A percentile compares a stretch with the other conserved stretches of the same genome.
Conservation (phyloP, 2,888 invertebrate species). For the Melinopterus prodromus region DNA sequence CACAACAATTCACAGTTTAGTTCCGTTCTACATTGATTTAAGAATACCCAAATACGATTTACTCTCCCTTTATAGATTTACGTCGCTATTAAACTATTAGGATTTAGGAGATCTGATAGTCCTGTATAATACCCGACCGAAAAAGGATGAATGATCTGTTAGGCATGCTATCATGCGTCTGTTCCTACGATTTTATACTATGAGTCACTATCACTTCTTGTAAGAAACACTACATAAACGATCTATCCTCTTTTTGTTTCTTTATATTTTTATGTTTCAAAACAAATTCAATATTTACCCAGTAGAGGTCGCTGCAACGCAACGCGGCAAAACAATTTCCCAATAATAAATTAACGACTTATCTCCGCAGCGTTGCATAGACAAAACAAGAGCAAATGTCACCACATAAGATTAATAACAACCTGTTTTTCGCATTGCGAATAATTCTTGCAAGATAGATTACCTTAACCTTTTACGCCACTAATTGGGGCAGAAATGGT, state of each 20-base stretch:
- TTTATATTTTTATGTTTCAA: neutral
- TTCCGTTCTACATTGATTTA: too few species aligned
- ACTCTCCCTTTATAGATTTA: too few species aligned
- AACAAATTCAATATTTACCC: neutral
- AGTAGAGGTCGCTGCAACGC: neutral
- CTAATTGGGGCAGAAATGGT: neutral
- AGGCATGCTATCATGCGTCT: too few species aligned
- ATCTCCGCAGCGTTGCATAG: neutral
- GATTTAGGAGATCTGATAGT: too few species aligned
- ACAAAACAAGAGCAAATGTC: slow-evolving; percentile 4
- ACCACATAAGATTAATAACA: neutral
- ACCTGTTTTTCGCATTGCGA: slow-evolving; percentile 4
- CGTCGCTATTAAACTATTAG: too few species aligned
- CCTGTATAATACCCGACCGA: neutral
- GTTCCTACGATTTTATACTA: too few species aligned
- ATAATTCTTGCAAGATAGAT: slow-evolving; percentile 4
- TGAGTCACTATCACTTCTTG: too few species aligned
- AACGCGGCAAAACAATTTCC: neutral
- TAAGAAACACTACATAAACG: too few species aligned
- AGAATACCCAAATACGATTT: too few species aligned
- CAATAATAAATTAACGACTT: neutral
- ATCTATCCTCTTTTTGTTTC: neutral
- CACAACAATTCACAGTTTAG: too few species aligned
- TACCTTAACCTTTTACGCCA: neutral
- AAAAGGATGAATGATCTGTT: too few species aligned